Evolutionary conservation across 2,113 vertebrate genomes (phyloP).

Genomic region (Ammodytes marinus): DNA sequence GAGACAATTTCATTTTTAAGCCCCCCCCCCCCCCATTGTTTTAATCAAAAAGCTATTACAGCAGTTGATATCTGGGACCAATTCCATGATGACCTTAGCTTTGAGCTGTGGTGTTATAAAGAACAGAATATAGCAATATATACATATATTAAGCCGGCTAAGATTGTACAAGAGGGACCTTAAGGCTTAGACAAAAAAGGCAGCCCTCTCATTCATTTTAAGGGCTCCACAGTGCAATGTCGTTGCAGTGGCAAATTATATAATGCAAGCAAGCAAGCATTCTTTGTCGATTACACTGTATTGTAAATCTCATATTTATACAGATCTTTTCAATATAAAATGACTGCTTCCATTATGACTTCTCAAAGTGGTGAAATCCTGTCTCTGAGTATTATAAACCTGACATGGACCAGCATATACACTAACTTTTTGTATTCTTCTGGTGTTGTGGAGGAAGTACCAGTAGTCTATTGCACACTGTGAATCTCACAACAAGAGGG

Average conservation of each 20-base stretch:
- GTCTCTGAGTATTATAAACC: neutral
- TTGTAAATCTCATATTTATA: neutral
- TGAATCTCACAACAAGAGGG: slow-evolving; percentile 16
- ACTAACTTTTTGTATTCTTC: neutral
- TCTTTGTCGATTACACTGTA: neutral
- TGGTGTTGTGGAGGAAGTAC: neutral
- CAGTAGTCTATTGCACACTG: neutral
- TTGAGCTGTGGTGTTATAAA: neutral
- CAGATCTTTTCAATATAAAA: neutral
- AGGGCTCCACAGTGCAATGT: no score
- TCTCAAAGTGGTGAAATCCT: neutral
- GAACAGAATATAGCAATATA: no score
- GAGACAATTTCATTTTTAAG: neutral
- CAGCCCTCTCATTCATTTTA: neutral
- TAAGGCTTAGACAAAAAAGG: neutral
- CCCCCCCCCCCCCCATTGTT: no score
- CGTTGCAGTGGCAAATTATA: neutral
- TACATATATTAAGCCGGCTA: no score
- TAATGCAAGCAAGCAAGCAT: neutral
- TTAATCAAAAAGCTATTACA: neutral
- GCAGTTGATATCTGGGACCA: neutral
- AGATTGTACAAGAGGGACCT: neutral
- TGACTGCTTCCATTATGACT: neutral
- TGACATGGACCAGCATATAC: neutral
- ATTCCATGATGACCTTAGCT: neutral